Conservation (phyloP, 2,888 invertebrate species). For the Horisme vitalbata region DNA sequence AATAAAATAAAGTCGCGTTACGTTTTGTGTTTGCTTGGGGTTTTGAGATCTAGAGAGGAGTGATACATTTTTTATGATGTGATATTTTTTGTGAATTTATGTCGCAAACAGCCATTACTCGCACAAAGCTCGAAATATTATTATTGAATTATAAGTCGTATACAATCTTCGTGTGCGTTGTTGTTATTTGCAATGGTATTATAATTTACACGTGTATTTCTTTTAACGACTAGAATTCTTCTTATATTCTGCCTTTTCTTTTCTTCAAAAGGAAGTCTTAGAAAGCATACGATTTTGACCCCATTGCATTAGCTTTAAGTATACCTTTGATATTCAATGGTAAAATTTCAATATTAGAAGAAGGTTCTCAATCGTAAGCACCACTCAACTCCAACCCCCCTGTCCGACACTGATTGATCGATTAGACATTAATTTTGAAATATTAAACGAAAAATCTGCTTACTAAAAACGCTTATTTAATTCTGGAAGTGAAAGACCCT, state of each 20-base stretch:
- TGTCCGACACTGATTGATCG: conserved; percentile 65
- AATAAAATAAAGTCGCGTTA: conserved; percentile 28
- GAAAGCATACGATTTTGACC: background rate
- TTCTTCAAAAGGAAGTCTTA: too few relatives aligned
- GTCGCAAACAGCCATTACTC: background rate
- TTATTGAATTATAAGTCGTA: background rate
- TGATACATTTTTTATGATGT: conserved; percentile 15
- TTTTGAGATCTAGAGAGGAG: conserved; percentile 16
- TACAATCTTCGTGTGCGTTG: background rate
- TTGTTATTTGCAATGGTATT: too few relatives aligned
- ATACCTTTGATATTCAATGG: background rate
- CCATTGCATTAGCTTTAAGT: background rate
- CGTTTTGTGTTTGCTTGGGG: conserved; percentile 26
- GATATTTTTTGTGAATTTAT: conserved; percentile 3
- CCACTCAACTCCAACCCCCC: conserved; percentile 49
- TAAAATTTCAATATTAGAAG: conserved; percentile 11
- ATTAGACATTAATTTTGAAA: conserved; percentile 59
- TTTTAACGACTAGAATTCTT: too few relatives aligned
- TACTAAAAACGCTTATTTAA: conserved; percentile 5
- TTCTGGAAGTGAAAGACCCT: background rate
- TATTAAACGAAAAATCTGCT: conserved; percentile 33
- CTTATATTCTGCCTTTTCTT: too few relatives aligned
- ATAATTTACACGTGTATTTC: too few relatives aligned
- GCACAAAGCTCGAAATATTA: background rate
- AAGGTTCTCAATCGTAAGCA: conserved; percentile 23